Evolutionary conservation across 2,888 invertebrate genomes (phyloP).

Genomic region (Auanema sp.): DNA sequence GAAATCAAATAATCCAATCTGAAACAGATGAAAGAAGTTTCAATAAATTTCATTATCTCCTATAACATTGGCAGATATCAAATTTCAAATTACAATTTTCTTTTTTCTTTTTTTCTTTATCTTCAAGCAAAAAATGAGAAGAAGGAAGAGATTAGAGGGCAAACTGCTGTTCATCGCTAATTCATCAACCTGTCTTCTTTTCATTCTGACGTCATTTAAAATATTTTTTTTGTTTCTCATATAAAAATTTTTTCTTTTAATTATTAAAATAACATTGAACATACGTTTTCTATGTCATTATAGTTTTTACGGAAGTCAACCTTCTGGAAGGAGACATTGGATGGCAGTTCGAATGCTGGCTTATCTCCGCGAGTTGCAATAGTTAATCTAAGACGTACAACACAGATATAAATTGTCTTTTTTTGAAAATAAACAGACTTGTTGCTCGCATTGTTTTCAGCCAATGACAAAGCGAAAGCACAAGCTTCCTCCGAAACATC

Average conservation of each 20-base stretch:
- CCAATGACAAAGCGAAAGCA: constrained; percentile 43
- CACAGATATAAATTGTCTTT: neutral
- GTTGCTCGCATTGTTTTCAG: constrained; percentile 45
- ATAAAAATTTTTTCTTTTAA: too few relatives aligned
- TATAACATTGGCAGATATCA: too few relatives aligned
- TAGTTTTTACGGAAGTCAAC: constrained; percentile 29
- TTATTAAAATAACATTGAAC: neutral
- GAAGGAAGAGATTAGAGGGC: too few relatives aligned
- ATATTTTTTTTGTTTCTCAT: too few relatives aligned
- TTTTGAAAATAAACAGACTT: constrained; percentile 25
- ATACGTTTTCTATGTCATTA: constrained; percentile 10
- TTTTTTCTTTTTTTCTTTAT: too few relatives aligned
- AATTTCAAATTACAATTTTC: too few relatives aligned
- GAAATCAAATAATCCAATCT: constrained; percentile 44
- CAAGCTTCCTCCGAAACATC: constrained; percentile 52
- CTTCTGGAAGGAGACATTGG: constrained; percentile 39
- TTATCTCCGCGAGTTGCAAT: constrained; percentile 31
- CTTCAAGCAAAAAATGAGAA: too few relatives aligned
- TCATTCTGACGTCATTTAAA: too few relatives aligned
- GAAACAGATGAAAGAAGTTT: too few relatives aligned
- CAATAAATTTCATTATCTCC: neutral
- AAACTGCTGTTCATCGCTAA: too few relatives aligned
- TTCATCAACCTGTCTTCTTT: neutral
- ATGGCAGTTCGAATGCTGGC: constrained; percentile 39
- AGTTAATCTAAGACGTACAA: constrained; percentile 28